Base-by-base conservation (phyloP, 2,888 invertebrate genomes). In the Erynnis tages region DNA sequence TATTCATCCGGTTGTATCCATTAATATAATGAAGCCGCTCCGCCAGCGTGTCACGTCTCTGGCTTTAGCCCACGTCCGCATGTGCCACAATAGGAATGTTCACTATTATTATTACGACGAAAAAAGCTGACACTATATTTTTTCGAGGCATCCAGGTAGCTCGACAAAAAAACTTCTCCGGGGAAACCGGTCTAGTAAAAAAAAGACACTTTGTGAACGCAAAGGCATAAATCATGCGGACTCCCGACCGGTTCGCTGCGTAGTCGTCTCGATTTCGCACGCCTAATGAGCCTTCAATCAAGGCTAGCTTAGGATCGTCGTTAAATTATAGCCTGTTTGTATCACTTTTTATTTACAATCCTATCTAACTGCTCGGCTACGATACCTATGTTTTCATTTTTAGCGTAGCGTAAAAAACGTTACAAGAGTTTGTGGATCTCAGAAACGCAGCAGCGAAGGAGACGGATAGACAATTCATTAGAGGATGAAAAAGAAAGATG, bases 21-120 rank as follows among this genome's bases (percentile, higher is more conserved):
- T 87, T 86, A 88, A 85, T 83, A 81, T 84, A 87, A 88, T 85
- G 83, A 83, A 84, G 81, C 83, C 76, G 81, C 85, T 80, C 72
- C 74, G 76, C 73, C 74, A 73, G 74, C 83, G 69, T 76, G 76
- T 85, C 87, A 88, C 85, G 85, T 86, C 70, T 67, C 69, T 70
- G 70, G 67, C 69, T 71, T 66, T 71, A 69, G 71, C 58, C 79
- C 79, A 83, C 82, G 85, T 84, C 85, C 85, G 85, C 82, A 73
- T 85, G 81, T 69, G 77, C 82, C 76, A 80, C 80, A 82, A 82
- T 84, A 83, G 86, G 85, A 86, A 87, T 86, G 84, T 71, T 79
- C 74, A 72, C 69, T 87, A 88, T 89, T 89, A 87, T 88, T 89
- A 87, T 81, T 84, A 82, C 75, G 62, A 70, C 64, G 69, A 21